Evolutionary conservation across 2,888 invertebrate species (phyloP).

Genomic region (Tuta absoluta): DNA sequence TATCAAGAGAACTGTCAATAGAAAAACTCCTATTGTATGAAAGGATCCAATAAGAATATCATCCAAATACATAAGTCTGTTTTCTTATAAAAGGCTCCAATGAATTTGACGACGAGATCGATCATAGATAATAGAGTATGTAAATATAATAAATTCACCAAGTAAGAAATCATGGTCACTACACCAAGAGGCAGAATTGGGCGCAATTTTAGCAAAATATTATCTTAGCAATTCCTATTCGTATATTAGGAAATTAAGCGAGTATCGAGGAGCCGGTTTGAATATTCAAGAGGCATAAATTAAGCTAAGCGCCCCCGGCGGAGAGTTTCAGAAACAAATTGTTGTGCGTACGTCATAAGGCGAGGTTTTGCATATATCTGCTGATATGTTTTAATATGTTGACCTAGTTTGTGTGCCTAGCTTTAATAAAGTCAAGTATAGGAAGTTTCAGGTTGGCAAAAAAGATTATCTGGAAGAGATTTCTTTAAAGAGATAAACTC

Average conservation of each 20-base stretch:
- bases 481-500: too few species aligned
- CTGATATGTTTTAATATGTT: background rate
- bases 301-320: constrained; percentile 52
- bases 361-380: constrained; percentile 26
- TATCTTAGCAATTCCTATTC: constrained; percentile 66
- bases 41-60: too few species aligned
- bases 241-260: constrained; percentile 74
- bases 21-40: too few species aligned
- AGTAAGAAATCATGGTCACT: constrained; percentile 41
- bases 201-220: constrained; percentile 60
- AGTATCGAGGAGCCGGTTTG: constrained; percentile 72
- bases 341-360: constrained; percentile 42
- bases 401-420: background rate
- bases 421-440: too few species aligned
- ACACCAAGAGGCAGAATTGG: constrained; percentile 51
- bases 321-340: constrained; percentile 58
- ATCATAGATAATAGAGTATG: too few species aligned
- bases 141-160: background rate
- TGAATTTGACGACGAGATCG: too few species aligned
- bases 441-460: too few species aligned
- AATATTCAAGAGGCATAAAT: constrained; percentile 79
- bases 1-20: too few species aligned
- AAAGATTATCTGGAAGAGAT: too few species aligned
- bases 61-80: too few species aligned
- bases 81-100: too few species aligned